Base-by-base conservation (phyloP, 2,888 invertebrate genomes). In the Xestoiulus laeticollis region DNA sequence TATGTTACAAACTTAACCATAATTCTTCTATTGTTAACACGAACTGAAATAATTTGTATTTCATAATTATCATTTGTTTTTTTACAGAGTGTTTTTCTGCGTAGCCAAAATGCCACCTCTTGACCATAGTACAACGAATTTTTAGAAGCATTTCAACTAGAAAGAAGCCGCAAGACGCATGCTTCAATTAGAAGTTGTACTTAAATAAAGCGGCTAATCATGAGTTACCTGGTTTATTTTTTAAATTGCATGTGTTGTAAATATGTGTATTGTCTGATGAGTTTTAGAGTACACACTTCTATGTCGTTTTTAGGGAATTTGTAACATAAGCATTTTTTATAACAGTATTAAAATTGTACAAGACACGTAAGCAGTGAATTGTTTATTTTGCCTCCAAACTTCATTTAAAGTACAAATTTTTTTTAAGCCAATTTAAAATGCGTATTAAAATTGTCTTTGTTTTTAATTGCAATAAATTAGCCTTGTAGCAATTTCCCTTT, bases 61-160 rank as follows among this genome's bases (percentile, higher is more conserved):
- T 78, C 59, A 22, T 59, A 43, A 44, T 84, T 68, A 22, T 10
- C 1, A 22, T 78, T 30, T 26, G 0, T 78, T 85, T 86, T 33
- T 8, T 86, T 85, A 8, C 68, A 88, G 88, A n/a, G 53, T 88
- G 32, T 88, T 88, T 48, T 86, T 14, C 53, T 85, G 85, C 30
- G 88, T 88, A 38, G 88, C 88, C 53, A 88, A 88, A 33, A 88
- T 59, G 19, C 43, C 88, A 26, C n/a, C 87, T 78, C 26, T 78
- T 78, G 78, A 78, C 22, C 78, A 30, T 78, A 78, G 78, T 78
- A 78, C 68, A 12, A 68, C 22, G 78, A 33, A 38, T n/a, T 85
- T 38, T 38, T 85, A 84, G 78, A 26, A 68, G 68, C 26, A 68
- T 68, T 68, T 68, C 22, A 22, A 22, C 78, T 6, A 78, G 78